These are phyloP conservation scores for Calliscelio sp. DNA, from an alignment of 2,888 invertebrate genomes.

Conservation along the genomic window DNA sequence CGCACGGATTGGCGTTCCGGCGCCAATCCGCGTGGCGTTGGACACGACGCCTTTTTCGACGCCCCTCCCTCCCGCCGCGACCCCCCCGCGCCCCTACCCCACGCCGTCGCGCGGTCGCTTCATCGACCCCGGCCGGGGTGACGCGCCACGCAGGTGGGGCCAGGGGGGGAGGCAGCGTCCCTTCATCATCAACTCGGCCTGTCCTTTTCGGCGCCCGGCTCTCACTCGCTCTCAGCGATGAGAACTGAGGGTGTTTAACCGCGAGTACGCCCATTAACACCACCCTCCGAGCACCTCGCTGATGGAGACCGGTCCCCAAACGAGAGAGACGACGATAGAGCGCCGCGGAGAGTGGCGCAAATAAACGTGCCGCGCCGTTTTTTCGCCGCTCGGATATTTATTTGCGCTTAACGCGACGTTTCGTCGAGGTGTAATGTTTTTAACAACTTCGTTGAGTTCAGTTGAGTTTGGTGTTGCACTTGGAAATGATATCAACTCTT, in stretches of 20 bases:
- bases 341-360: slow-evolving; percentile 30
- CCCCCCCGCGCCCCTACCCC: slow-evolving; percentile 66
- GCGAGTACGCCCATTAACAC: slow-evolving; percentile 86
- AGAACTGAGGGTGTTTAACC: slow-evolving; percentile 86
- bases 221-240: too few species aligned
- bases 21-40: slow-evolving; percentile 86
- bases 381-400: slow-evolving; percentile 53
- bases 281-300: slow-evolving; percentile 77
- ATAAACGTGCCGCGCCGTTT: slow-evolving; percentile 51
- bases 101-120: too few species aligned
- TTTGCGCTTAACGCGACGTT: slow-evolving; percentile 57
- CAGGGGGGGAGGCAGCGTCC: too few species aligned
- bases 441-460: slow-evolving; percentile 57
- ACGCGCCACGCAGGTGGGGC: too few species aligned
- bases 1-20: slow-evolving; percentile 85
- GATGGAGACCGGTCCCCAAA: slow-evolving; percentile 14
- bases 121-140: too few species aligned
- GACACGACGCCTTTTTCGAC: slow-evolving; percentile 87
- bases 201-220: too few species aligned
- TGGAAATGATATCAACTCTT: too few species aligned
- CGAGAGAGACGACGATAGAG: slow-evolving; percentile 43
- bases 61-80: slow-evolving; percentile 70
- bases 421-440: slow-evolving; percentile 63
- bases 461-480: slow-evolving; percentile 17
- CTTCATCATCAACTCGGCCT: too few species aligned